Base-by-base conservation (phyloP, 2,113 vertebrate species). In the Pantherophis guttatus region DNA sequence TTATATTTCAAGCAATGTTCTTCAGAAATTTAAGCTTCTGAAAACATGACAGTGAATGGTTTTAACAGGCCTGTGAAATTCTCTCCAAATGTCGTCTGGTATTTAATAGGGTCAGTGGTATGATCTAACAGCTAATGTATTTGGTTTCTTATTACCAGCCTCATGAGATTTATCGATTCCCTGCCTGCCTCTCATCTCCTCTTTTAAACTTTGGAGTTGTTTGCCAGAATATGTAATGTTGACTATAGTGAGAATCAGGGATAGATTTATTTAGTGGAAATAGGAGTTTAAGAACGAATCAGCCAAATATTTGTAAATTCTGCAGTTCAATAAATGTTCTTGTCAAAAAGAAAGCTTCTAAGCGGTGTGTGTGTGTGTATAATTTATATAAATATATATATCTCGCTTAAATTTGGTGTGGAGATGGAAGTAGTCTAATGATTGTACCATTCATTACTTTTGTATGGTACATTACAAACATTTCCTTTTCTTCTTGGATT, bases 131-230 rank as follows among this genome's bases (percentile, higher is more conserved):
- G 94, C 87, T 89, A 87, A 26, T 90, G 85, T 75, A 88, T 62
- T 93, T 93, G 95, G 87, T 87, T 93, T 95, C 94, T 94, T n/a
- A 44, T 91, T 92, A 92, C 90, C 92, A 92, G 15, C 93, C 86
- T 95, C 54, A 4, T 86, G 93, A 92, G 85, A 53, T 94, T 91
- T 53, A 62, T 50, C 91, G 93, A 91, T 90, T 55, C 70, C 12
- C 55, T 91, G n/a, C 90, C 5, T 29, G 7, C 59, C 29, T 48
- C 59, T 50, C 59, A 52, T 48, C 12, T 59, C 58, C 8, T 55
- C 11, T n/a, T 53, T 85, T 90, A 86, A 90, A 62, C 26, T 10
- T 90, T 33, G 0, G 0, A 0, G 0, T 92, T 8, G 88, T 12
- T 86, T 91, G 70, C 87, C 93, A 81, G 4, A 65, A 54, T 26